Evolutionary conservation across 2,888 invertebrate species (phyloP), one percentile per base, ranked within the genome.

Genomic region (Leucophenga montana): DNA sequence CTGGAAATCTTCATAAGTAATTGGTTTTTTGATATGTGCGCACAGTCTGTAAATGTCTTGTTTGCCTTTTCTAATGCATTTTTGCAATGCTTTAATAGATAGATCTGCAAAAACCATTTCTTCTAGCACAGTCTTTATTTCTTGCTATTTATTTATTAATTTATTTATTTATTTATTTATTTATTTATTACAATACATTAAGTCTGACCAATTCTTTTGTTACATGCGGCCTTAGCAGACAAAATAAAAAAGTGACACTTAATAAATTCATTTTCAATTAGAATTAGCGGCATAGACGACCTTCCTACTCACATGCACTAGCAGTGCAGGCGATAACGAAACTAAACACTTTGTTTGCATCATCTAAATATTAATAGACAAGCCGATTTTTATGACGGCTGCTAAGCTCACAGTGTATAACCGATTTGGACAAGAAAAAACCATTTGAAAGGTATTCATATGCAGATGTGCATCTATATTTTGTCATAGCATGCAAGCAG

Each of bases 321-420:
- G n/a, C 6, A 50, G 50, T 6, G 9, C 20, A 11, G 1, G 44
- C 39, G 20, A 20, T 44, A 2, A 18, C 9, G 13, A 64, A 69
- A 66, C 70, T 33, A 68, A 50, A 70, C 66, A 68, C 78, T 77
- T 75, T 77, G 77, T 73, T 72, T 71, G 77, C 78, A 73, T n/a
- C n/a, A n/a, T n/a, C n/a, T n/a, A n/a, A n/a, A n/a, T n/a, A n/a
- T n/a, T n/a, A n/a, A n/a, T n/a, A n/a, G n/a, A n/a, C n/a, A n/a
- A n/a, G n/a, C n/a, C n/a, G n/a, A n/a, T n/a, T n/a, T n/a, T n/a
- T n/a, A n/a, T n/a, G n/a, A n/a, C n/a, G n/a, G n/a, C n/a, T n/a
- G n/a, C n/a, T n/a, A n/a, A n/a, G n/a, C n/a, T n/a, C n/a, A n/a
- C n/a, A n/a, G n/a, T n/a, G n/a, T n/a, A n/a, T n/a, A n/a, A n/a